A percentile compares a stretch with the other conserved stretches of the same genome.
Conservation (phyloP, 2,888 invertebrate genomes). For the Norana najaformis region DNA sequence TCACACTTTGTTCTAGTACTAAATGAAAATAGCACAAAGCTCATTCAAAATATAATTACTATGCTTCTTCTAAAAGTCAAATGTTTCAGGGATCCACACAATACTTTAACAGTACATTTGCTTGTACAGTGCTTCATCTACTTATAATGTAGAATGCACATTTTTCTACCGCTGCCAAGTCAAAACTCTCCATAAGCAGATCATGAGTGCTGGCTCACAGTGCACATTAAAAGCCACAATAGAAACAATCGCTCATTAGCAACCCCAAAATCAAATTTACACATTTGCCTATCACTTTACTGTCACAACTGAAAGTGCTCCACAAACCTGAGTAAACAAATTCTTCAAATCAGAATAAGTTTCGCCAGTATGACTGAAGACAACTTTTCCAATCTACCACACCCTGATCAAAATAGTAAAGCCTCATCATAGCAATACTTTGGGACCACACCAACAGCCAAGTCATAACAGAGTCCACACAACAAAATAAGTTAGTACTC, state of each 20-base stretch:
- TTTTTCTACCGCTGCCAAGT: not conserved
- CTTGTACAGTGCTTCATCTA: not conserved
- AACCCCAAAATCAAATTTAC: not conserved
- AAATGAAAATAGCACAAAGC: conserved; percentile 5
- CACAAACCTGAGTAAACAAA: not conserved
- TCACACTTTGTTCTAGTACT: not conserved
- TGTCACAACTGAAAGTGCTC: not conserved
- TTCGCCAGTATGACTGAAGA: not conserved
- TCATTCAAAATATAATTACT: conserved; percentile 7
- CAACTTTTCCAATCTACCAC: not conserved
- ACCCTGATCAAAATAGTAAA: not conserved
- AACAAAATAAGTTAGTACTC: conserved; percentile 5
- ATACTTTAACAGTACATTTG: not conserved
- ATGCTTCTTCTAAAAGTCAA: not conserved
- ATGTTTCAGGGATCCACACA: no score
- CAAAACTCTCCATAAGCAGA: not conserved
- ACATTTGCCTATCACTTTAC: not conserved
- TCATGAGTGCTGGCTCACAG: not conserved
- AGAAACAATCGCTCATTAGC: not conserved
- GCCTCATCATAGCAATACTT: conserved; percentile 13
- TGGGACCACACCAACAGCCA: not conserved
- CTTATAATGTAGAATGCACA: not conserved
- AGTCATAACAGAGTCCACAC: not conserved
- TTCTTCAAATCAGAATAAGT: not conserved
- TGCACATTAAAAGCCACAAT: not conserved